phyloP scores from a whole-genome alignment of 2,888 invertebrate species.

The Watsonalla binaria region DNA sequence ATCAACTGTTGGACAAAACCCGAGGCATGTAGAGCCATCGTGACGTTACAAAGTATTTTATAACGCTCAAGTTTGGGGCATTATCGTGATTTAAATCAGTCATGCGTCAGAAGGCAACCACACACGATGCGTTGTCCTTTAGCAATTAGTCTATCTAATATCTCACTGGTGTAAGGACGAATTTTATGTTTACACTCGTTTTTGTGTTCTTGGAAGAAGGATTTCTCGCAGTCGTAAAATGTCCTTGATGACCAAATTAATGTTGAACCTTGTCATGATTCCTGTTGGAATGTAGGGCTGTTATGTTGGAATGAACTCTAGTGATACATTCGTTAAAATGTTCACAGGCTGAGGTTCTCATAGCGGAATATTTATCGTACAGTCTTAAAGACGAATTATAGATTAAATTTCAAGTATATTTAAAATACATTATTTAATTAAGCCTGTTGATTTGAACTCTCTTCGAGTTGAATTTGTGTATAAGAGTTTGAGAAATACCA shows the following conservation, averaged over 20 bases:
- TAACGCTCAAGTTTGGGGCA: slow-evolving; percentile 54
- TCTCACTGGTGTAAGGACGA: slow-evolving; percentile 35
- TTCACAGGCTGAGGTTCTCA: no score
- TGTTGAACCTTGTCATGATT: background rate
- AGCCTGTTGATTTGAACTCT: no score
- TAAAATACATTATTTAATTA: no score
- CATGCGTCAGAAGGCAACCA: slow-evolving; percentile 59
- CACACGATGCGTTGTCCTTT: slow-evolving; percentile 66
- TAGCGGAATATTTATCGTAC: no score
- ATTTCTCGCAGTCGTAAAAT: slow-evolving; percentile 19
- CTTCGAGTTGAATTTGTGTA: no score
- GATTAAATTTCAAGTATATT: no score
- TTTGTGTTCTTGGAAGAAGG: slow-evolving; percentile 18
- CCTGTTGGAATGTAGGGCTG: background rate
- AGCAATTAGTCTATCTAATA: slow-evolving; percentile 56
- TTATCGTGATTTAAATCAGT: slow-evolving; percentile 69
- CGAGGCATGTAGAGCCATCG: slow-evolving; percentile 58
- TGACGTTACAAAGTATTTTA: slow-evolving; percentile 67
- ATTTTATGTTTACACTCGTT: slow-evolving; percentile 21
- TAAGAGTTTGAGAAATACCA: no score
- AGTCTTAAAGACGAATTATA: no score
- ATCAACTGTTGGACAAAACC: slow-evolving; percentile 50
- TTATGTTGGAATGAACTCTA: background rate
- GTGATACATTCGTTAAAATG: background rate
- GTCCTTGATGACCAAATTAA: slow-evolving; percentile 4